Evolutionary conservation across 2,113 vertebrate species (phyloP).

Genomic region (Hypomesus transpacificus): DNA sequence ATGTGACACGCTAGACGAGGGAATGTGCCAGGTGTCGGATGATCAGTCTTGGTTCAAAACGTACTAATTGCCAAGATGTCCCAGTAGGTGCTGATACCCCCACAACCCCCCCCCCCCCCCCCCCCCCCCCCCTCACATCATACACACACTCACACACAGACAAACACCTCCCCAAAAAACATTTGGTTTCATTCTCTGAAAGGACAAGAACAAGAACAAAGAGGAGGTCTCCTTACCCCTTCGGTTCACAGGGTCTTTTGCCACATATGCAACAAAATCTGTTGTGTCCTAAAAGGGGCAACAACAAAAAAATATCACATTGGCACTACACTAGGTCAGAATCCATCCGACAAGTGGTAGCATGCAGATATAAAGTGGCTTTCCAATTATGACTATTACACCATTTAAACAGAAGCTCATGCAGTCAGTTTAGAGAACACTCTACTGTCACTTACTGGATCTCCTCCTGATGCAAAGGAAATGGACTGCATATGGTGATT

Average conservation of each 20-base stretch:
- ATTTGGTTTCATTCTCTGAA: neutral
- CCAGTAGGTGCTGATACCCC: too few species aligned
- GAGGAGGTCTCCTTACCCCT: slow-evolving; percentile 79
- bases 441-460: slow-evolving; percentile 80
- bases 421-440: neutral
- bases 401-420: too few species aligned
- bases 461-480: slow-evolving; percentile 96
- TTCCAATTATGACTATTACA: neutral
- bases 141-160: slow-evolving; percentile 1
- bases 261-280: slow-evolving; percentile 95
- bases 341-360: slow-evolving; percentile 1
- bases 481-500: slow-evolving; percentile 99
- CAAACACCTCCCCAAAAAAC: neutral
- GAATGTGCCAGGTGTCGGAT: slow-evolving; percentile 2
- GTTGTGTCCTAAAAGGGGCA: slow-evolving; percentile 84
- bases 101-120: neutral
- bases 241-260: slow-evolving; percentile 96
- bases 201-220: neutral
- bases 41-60: too few species aligned
- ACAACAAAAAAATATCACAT: slow-evolving; percentile 1
- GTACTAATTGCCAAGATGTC: too few species aligned
- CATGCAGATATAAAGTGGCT: neutral
- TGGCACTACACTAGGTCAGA: neutral
- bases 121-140: neutral
- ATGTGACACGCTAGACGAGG: slow-evolving; percentile 87